phyloP scores from a whole-genome alignment of 2,797 vertebrate species.

The Hydrophis major region DNA sequence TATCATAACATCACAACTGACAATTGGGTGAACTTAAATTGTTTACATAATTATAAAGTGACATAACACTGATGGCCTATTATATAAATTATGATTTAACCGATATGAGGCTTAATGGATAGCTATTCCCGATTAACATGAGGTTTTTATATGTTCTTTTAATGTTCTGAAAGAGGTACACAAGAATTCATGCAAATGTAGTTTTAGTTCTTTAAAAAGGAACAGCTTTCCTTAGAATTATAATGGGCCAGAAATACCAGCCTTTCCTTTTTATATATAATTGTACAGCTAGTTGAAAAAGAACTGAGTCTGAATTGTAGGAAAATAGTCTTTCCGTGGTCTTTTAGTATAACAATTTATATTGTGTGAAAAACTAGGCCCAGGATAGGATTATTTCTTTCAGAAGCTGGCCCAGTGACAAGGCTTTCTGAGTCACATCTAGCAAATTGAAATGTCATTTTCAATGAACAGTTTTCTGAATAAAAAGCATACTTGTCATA shows the following conservation, averaged over 20 bases:
- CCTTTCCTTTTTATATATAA: background rate
- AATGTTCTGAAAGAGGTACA: background rate
- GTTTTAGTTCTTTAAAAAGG: background rate
- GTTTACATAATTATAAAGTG: background rate
- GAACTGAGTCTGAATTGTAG: background rate
- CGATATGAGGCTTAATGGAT: background rate
- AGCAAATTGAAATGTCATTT: background rate
- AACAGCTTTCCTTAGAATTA: background rate
- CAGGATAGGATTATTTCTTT: background rate
- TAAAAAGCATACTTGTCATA: background rate
- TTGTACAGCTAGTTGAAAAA: background rate
- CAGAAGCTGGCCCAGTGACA: background rate
- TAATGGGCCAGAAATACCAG: background rate
- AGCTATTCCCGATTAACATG: background rate
- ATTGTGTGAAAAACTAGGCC: background rate
- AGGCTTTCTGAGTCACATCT: background rate
- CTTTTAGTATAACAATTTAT: background rate
- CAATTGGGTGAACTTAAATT: background rate
- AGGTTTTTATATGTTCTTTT: background rate
- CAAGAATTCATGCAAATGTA: background rate
- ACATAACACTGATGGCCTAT: background rate
- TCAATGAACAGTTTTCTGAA: background rate
- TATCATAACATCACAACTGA: background rate
- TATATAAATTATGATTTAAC: background rate
- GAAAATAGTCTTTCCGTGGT: background rate